A percentile compares a stretch with the other conserved stretches of the same genome.
These are phyloP conservation scores for Cyclophora albipunctata DNA, from an alignment of 2,888 invertebrate genomes.

Conservation along the genomic window DNA sequence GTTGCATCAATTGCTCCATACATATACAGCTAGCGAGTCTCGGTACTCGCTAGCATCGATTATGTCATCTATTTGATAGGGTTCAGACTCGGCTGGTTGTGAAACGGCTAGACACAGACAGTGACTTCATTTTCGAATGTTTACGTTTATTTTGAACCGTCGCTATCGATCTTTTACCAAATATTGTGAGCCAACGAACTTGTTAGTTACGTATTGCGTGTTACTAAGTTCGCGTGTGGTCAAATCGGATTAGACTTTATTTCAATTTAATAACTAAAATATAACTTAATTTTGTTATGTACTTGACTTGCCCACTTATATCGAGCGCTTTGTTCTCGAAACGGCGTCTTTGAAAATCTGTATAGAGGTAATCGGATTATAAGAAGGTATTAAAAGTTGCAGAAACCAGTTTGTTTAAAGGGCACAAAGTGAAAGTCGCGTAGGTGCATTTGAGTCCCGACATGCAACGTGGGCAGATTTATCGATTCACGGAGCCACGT, in stretches of 20 bases:
- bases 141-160: slow-evolving; percentile 11
- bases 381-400: slow-evolving; percentile 8
- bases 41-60: slow-evolving; percentile 22
- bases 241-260: slow-evolving; percentile 31
- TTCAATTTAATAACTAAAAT: slow-evolving; percentile 29
- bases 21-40: slow-evolving; percentile 14
- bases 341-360: too few relatives aligned
- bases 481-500: slow-evolving; percentile 9
- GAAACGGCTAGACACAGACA: slow-evolving; percentile 28
- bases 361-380: background rate
- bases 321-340: background rate
- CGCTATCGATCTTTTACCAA: slow-evolving; percentile 16
- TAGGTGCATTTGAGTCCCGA: slow-evolving; percentile 15
- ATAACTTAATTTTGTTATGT: slow-evolving; percentile 25
- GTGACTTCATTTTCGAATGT: slow-evolving; percentile 36
- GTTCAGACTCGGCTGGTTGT: slow-evolving; percentile 28
- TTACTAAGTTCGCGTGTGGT: slow-evolving; percentile 28
- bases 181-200: slow-evolving; percentile 12
- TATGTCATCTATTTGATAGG: slow-evolving; percentile 36
- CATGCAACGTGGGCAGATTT: slow-evolving; percentile 13
- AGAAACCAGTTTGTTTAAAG: slow-evolving; percentile 16
- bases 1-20: slow-evolving; percentile 30
- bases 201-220: slow-evolving; percentile 26
- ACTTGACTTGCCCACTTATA: slow-evolving; percentile 11
- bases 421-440: slow-evolving; percentile 22